Base-by-base conservation (phyloP, 2,888 invertebrate genomes). In the Spilarctia lutea region DNA sequence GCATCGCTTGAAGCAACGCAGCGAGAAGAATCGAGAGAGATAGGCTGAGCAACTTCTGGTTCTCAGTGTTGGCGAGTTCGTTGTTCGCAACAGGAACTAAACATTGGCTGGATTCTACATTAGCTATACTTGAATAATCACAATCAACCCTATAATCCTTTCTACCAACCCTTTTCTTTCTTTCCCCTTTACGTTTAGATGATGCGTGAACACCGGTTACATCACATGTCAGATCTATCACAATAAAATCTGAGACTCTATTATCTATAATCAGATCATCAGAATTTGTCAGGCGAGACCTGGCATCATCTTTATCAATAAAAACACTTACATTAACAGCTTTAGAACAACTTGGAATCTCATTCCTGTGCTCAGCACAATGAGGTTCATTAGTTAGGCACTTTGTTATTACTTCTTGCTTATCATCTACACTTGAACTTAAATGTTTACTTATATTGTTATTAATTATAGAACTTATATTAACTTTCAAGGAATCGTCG, bases 1-100 rank as follows among this genome's bases (percentile, higher is more conserved):
- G 96, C 90, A 97, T 96, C 81, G 97, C 97, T 90, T 97, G 97
- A 56, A 97, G 86, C 84, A 97, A 88, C 45, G 97, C 97, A 33
- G 97, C 97, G 68, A 97, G 92, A 27, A 97, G 91, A 81, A 97
- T 94, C 68, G 97, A 97, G 56, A 97, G 88, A 33, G 97, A 97
- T 73, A 97, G 89, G 80, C 97, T 96, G 69, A 97, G 96, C 83
- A 97, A 88, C 89, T 96, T 96, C 85, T 95, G 94, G 82, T 91
- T 94, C 82, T 96, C 96, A 11, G 92, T 91, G 79, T 89, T 90
- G 68, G 90, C 96, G 71, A 96, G 85, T 89, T 94, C 95, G 86
- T 95, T 96, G 90, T 92, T 93, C 76, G 80, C 83, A 78, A 95
- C 93, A 91, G 95, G 94, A 92, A 96, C 94, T 92, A 95, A 91